A percentile compares a stretch with the other conserved stretches of the same genome.
These are phyloP conservation scores for Frieseomelitta varia DNA, from an alignment of 1,140 invertebrate species.

Conservation along the genomic window DNA sequence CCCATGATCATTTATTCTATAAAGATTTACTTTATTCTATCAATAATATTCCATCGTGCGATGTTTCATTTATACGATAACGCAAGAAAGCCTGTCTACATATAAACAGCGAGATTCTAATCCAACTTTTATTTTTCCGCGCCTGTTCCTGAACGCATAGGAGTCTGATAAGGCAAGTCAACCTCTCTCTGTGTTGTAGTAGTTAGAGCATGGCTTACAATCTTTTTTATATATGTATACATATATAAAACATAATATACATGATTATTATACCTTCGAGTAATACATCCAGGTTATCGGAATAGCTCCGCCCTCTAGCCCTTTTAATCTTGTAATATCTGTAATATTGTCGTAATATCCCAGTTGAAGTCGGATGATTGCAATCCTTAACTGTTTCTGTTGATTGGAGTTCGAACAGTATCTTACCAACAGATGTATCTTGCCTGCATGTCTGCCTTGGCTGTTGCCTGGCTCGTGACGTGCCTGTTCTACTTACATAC, in stretches of 20 bases:
- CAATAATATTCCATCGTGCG: not conserved
- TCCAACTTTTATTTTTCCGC: slow-evolving; percentile 72
- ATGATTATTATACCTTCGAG: slow-evolving; percentile 8
- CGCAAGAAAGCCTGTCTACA: not conserved
- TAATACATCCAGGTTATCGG: slow-evolving; percentile 6
- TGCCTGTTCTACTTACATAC: slow-evolving; percentile 38
- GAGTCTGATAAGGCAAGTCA: slow-evolving; percentile 84
- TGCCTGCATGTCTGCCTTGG: slow-evolving; percentile 43
- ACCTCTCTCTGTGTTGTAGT: slow-evolving; percentile 73
- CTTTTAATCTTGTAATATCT: slow-evolving; percentile 33
- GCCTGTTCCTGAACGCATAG: slow-evolving; percentile 77
- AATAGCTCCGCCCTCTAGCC: not conserved
- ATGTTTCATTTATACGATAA: slow-evolving; percentile 16
- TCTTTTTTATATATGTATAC: slow-evolving; percentile 4
- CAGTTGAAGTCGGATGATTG: slow-evolving; percentile 28
- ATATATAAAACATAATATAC: not conserved
- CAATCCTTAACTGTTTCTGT: slow-evolving; percentile 13
- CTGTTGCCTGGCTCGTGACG: slow-evolving; percentile 39
- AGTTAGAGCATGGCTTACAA: slow-evolving; percentile 77
- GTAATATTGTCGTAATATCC: slow-evolving; percentile 38
- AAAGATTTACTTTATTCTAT: not conserved
- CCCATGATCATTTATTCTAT: not conserved
- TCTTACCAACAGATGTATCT: not conserved
- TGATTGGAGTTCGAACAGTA: slow-evolving; percentile 13
- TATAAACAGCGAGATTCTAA: slow-evolving; percentile 61